These are phyloP conservation scores for Dione vanillae DNA, from an alignment of 2,888 invertebrate species.

Conservation along the genomic window DNA sequence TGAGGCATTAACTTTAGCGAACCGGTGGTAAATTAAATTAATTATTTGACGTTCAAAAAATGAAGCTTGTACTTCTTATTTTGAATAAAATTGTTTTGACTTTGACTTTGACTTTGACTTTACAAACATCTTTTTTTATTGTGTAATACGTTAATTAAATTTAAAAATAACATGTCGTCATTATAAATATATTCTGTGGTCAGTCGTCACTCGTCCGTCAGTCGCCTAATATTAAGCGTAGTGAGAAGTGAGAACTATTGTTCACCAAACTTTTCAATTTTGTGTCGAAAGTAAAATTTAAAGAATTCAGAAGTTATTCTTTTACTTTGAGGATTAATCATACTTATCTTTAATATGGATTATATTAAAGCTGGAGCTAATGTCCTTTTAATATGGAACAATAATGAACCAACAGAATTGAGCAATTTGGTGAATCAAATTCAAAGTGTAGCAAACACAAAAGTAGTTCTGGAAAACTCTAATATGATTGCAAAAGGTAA, in stretches of 20 bases:
- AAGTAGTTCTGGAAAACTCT: conserved; percentile 85
- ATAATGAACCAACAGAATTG: conserved; percentile 74
- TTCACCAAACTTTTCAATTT: background rate
- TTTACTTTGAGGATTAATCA: background rate
- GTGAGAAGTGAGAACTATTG: background rate
- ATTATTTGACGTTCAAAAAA: too few relatives aligned
- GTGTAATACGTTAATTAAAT: too few relatives aligned
- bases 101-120: too few relatives aligned
- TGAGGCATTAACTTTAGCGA: too few relatives aligned
- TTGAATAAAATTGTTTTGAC: too few relatives aligned
- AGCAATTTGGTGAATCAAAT: conserved; percentile 80
- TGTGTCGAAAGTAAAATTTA: background rate
- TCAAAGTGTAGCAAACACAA: conserved; percentile 74
- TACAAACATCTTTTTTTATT: too few relatives aligned
- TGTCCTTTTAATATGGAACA: conserved; percentile 85
- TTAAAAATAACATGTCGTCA: too few relatives aligned
- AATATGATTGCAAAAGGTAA: conserved; percentile 85
- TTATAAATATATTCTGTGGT: too few relatives aligned
- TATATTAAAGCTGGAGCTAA: conserved; percentile 68
- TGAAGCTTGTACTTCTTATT: too few relatives aligned
- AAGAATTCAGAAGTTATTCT: background rate
- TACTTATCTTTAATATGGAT: conserved; percentile 19
- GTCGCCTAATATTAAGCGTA: background rate
- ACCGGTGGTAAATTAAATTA: too few relatives aligned
- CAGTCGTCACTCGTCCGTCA: too few relatives aligned